Conservation (phyloP, 2,797 vertebrate species). For the Todus mexicanus region DNA sequence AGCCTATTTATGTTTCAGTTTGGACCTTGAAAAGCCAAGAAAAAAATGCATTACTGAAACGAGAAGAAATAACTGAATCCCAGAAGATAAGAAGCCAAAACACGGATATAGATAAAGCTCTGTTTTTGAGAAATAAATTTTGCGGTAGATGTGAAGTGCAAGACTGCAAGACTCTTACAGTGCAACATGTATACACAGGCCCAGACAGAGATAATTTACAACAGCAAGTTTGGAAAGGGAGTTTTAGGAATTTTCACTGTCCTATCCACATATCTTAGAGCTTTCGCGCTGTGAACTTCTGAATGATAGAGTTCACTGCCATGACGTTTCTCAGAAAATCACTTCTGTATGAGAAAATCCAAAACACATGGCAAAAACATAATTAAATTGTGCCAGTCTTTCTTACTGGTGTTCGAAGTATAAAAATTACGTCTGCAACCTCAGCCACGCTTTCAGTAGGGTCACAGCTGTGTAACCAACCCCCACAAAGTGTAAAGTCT, state of each 20-base stretch:
- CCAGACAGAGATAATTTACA: neutral
- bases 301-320: neutral
- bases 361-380: neutral
- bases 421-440: neutral
- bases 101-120: neutral
- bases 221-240: neutral
- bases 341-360: neutral
- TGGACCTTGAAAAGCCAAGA: neutral
- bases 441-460: neutral
- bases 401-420: neutral
- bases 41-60: neutral
- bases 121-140: neutral
- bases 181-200: neutral
- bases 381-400: neutral
- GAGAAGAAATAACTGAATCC: neutral
- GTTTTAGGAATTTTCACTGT: neutral
- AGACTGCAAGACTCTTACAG: neutral
- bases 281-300: neutral
- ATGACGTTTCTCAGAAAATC: neutral
- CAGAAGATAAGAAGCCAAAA: neutral
- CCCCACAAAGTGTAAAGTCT: neutral
- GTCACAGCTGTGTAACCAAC: neutral
- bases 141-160: neutral
- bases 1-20: neutral
- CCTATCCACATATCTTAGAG: neutral